phyloP scores from a whole-genome alignment of 2,888 invertebrate genomes.

The Bombylius major region DNA sequence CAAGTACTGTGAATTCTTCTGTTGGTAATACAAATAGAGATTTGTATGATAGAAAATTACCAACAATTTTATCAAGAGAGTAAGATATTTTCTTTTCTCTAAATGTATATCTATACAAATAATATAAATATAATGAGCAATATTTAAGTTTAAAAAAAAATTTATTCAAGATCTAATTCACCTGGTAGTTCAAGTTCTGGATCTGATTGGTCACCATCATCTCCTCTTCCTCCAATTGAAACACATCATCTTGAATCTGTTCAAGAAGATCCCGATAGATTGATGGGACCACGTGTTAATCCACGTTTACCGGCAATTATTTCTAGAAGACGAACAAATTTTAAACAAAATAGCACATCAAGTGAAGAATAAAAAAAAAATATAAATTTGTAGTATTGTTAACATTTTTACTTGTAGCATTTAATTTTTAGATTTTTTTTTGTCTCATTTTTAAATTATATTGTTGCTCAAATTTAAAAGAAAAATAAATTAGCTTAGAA shows the following conservation, averaged over 20 bases:
- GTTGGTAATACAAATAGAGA: conserved; percentile 24
- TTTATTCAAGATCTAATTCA: conserved; percentile 27
- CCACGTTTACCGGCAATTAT: conserved; percentile 27
- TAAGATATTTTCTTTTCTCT: conserved; percentile 15
- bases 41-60: conserved; percentile 32
- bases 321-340: conserved; percentile 16
- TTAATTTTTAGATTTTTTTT: too few species aligned
- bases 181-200: conserved; percentile 35
- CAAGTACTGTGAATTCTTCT: conserved; percentile 54
- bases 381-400: neutral
- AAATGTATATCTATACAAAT: neutral
- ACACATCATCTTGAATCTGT: conserved; percentile 2
- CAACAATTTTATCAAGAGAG: conserved; percentile 36
- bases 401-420: too few species aligned
- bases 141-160: neutral
- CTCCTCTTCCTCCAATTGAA: conserved; percentile 14
- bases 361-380: conserved; percentile 8
- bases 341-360: conserved; percentile 15
- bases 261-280: conserved; percentile 21
- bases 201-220: conserved; percentile 36
- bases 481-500: too few species aligned
- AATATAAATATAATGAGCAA: too few species aligned
- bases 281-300: conserved; percentile 34
- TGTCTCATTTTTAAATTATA: too few species aligned
- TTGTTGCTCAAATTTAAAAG: too few species aligned